Evolutionary conservation across 2,113 vertebrate genomes (phyloP), one percentile per base, ranked within the genome.

Genomic region (Genyomyrus donnyi): DNA sequence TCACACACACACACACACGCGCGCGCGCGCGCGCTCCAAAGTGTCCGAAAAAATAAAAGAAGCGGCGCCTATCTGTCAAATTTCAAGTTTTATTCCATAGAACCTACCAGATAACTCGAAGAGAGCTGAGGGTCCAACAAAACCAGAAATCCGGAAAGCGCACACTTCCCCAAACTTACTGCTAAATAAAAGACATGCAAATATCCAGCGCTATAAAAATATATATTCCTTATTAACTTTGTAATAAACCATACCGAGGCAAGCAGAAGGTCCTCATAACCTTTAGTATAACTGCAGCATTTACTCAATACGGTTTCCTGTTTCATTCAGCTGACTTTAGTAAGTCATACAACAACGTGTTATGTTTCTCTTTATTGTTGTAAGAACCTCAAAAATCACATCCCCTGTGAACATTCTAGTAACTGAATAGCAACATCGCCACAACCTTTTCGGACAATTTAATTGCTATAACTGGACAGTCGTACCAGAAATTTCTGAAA

Each of bases 21-120:
- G 93, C 92, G 91, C 39, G 39, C 39, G 39, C 93, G 5, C 21
- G 4, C 35, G 15, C 70, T 77, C 70, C 31, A 93, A 93, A 90
- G 95, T 95, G 94, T 95, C 95, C 93, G 93, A 94, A 93, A 93
- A 94, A 94, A 95, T 95, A 94, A 94, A 89, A 92, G 94, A 94
- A 93, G 94, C 91, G 91, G 90, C 91, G 87, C 88, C 83, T 91
- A 91, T 91, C 93, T 93, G 80, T 95, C 95, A 56, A 39, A 88
- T 93, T 95, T 94, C 94, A 93, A 93, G 90, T 93, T 95, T 94
- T 95, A 11, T 66, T n/a, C 62, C 62, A 27, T 8, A 66, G 58
- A 11, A 10, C 9, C 24, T 9, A 9, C 56, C 21, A 62, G 24
- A 62, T 62, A 24, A 24, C 24, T n/a, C 56, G 56, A 24, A 24